Evolutionary conservation across 2,797 vertebrate species (phyloP).

Genomic region (Selene dorsalis): DNA sequence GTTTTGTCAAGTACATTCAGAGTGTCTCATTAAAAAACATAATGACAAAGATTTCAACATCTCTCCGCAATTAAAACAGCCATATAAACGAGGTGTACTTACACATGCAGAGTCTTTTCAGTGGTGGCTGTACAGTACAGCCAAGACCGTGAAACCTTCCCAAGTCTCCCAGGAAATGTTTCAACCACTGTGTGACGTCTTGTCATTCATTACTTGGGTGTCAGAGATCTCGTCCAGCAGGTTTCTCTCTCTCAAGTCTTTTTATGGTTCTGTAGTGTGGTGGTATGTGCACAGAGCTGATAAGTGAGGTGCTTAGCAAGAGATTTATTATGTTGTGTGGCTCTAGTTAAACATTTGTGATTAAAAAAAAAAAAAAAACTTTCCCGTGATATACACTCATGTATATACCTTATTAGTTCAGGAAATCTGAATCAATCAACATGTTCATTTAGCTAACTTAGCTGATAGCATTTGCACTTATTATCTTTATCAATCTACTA

Average conservation of each 20-base stretch:
- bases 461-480: too few relatives aligned
- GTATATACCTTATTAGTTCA: background rate
- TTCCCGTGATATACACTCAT: background rate
- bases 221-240: conserved; percentile 61
- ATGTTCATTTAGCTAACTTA: too few relatives aligned
- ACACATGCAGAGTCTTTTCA: conserved; percentile 37
- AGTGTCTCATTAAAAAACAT: background rate
- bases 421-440: background rate
- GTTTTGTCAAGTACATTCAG: too few relatives aligned
- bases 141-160: conserved; percentile 4
- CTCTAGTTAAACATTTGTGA: conserved; percentile 55
- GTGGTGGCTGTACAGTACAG: background rate
- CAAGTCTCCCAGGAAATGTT: conserved; percentile 5
- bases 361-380: conserved; percentile 12
- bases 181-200: conserved; percentile 3
- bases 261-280: accelerated
- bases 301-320: background rate
- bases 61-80: background rate
- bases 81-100: conserved; percentile 26
- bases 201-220: background rate
- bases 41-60: background rate
- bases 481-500: too few relatives aligned
- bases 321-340: conserved; percentile 14
- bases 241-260: conserved; percentile 42
- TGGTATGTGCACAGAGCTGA: background rate